Evolutionary conservation across 2,888 invertebrate species (phyloP).

Genomic region (Stenodera caucasica): DNA sequence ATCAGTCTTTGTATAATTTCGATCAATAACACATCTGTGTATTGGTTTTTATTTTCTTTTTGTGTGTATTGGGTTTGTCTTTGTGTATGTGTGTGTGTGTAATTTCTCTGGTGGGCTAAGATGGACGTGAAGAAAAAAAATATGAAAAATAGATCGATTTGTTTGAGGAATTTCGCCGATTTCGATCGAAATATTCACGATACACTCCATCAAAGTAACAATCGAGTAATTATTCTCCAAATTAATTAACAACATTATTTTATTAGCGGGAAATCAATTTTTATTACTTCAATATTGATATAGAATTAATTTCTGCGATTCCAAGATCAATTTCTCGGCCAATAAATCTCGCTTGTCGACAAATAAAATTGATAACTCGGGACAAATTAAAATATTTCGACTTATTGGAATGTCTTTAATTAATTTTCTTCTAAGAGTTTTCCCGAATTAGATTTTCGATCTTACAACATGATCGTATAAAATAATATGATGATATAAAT

Average conservation of each 20-base stretch:
- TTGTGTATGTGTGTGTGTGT: not conserved
- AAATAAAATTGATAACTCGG: too few species aligned
- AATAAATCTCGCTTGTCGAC: too few species aligned
- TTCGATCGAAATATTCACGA: not conserved
- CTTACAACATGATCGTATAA: slow-evolving; percentile 79
- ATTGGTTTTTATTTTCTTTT: not conserved
- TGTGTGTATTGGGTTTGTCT: not conserved
- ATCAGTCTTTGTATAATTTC: not conserved
- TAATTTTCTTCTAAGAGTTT: too few species aligned
- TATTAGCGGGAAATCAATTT: too few species aligned
- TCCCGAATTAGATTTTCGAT: slow-evolving; percentile 48
- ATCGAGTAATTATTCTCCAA: not conserved
- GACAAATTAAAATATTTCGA: too few species aligned
- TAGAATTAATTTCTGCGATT: too few species aligned
- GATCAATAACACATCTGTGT: not conserved
- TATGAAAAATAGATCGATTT: not conserved
- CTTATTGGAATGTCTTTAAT: too few species aligned
- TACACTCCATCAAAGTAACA: not conserved
- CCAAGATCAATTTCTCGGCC: not conserved
- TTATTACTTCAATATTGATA: too few species aligned
- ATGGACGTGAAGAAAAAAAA: not conserved
- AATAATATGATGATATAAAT: slow-evolving; percentile 72
- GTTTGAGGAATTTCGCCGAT: not conserved
- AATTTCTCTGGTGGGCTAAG: not conserved
- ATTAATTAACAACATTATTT: not conserved